phyloP scores from a whole-genome alignment of 2,888 invertebrate genomes.

The Cyclophora albipunctata region DNA sequence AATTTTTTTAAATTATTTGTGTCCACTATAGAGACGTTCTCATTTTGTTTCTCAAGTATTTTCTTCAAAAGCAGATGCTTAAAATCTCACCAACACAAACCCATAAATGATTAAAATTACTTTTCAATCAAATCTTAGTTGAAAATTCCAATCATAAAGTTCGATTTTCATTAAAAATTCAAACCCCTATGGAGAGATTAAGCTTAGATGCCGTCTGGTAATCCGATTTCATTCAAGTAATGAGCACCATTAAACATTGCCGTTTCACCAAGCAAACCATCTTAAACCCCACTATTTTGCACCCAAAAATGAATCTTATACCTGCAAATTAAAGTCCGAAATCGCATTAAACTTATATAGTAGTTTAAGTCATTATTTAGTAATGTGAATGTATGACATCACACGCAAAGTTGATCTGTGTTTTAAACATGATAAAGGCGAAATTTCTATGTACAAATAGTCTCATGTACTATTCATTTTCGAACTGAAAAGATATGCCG shows the following conservation, averaged over 20 bases:
- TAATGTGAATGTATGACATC: background rate
- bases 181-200: constrained; percentile 50
- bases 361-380: background rate
- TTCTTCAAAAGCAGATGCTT: background rate
- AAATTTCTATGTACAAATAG: constrained; percentile 28
- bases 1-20: too few species aligned
- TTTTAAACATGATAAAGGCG: constrained; percentile 25
- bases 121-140: constrained; percentile 7
- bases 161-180: constrained; percentile 39
- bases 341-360: background rate
- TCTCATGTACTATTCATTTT: constrained; percentile 48
- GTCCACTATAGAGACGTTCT: too few species aligned
- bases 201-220: constrained; percentile 50
- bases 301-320: constrained; percentile 12
- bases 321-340: background rate
- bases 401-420: constrained; percentile 36
- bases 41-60: too few species aligned
- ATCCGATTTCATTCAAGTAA: constrained; percentile 67
- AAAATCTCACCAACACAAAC: background rate
- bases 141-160: constrained; percentile 14
- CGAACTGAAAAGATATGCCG: constrained; percentile 67
- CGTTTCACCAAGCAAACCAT: constrained; percentile 23
- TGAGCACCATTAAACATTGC: constrained; percentile 58
- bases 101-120: background rate
- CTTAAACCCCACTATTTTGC: background rate